These are phyloP conservation scores for Acrossocheilus fasciatus DNA, from an alignment of 2,797 vertebrate species.

Conservation along the genomic window DNA sequence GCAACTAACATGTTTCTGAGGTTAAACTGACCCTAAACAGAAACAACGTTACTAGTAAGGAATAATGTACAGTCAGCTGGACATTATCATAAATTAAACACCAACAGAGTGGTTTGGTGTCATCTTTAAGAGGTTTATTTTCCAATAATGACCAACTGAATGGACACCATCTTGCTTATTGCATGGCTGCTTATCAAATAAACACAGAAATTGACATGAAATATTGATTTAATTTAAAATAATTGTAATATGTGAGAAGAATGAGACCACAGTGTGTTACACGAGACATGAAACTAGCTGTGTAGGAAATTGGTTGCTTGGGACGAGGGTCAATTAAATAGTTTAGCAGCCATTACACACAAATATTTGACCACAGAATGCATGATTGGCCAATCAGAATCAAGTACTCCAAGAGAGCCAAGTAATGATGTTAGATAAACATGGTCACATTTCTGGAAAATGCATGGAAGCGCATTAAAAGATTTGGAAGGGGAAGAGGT, in stretches of 20 bases:
- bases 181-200: background rate
- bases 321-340: slow-evolving; percentile 1
- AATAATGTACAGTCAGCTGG: background rate
- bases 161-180: too few relatives aligned
- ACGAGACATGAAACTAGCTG: background rate
- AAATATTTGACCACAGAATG: slow-evolving; percentile 8
- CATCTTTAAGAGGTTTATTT: background rate
- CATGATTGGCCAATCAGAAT: background rate
- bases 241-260: background rate
- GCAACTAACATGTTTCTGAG: background rate
- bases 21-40: background rate
- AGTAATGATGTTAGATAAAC: slow-evolving; percentile 18
- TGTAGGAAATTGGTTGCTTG: slow-evolving; percentile 9
- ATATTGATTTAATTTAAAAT: slow-evolving; percentile 11
- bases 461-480: background rate
- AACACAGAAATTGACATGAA: slow-evolving; percentile 6
- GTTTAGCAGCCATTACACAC: background rate
- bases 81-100: background rate
- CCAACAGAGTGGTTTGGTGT: background rate
- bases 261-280: slow-evolving; percentile 6
- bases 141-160: background rate
- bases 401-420: background rate
- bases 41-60: background rate
- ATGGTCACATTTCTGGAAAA: slow-evolving; percentile 9
- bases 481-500: background rate